Base-by-base conservation (phyloP, 2,797 vertebrate genomes). In the Acanthurus tractus region DNA sequence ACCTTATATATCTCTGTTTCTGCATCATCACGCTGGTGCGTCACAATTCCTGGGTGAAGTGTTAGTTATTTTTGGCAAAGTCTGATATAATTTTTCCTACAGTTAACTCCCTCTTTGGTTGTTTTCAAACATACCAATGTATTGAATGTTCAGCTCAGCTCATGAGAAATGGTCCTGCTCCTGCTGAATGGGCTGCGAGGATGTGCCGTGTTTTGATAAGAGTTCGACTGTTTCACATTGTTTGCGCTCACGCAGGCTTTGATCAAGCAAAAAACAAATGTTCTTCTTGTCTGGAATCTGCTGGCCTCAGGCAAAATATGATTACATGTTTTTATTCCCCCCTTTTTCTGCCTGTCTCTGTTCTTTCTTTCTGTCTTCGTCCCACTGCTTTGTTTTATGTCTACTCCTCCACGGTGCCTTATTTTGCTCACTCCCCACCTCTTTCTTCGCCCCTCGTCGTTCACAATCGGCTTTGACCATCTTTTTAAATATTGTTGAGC, bases 241-340 rank as follows among this genome's bases (percentile, higher is more conserved):
- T 86, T 84, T 87, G 79, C 63, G 8, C 70, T 86, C 34, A 40
- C 9, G 4, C 76, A 68, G 53, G 62, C 83, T 90, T 86, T 91
- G 85, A 91, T 91, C 74, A 18, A 34, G 68, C 3, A 63, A 45
- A 38, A 79, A 81, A 87, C 17, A 82, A 50, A 69, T 76, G 77
- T 84, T 86, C 63, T 83, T 63, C 70, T 71, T 49, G 76, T 55
- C 64, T 84, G 80, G 72, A 89, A 86, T 91, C 63, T 82, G 77
- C 72, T 14, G 54, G 74, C 74, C 59, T 56, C 44, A 45, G 80
- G 76, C 79, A 52, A 36, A 88, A 79, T 65, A 64, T 54, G 62
- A 89, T 86, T 80, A 57, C 65, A 68, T 7, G 1, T 72, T 78
- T 70, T 56, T 18, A 52, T 78, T 49, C 67, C 63, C 48, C 59